phyloP scores from a whole-genome alignment of 2,888 invertebrate species.

The Hecatera dysodea region DNA sequence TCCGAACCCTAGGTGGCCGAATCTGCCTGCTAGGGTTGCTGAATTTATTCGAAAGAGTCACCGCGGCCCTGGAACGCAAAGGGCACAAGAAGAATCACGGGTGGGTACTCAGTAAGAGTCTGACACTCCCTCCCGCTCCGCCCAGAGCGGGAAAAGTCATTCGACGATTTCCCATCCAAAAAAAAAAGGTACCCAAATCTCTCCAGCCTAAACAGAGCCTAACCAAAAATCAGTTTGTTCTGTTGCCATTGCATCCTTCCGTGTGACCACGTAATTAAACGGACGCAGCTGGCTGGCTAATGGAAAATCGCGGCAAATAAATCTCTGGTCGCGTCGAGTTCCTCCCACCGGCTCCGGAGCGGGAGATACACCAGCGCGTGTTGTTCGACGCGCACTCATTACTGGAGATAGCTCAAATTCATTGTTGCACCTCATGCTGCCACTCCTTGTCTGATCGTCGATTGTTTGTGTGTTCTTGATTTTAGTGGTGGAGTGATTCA shows the following conservation, averaged over 20 bases:
- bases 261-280: constrained; percentile 89
- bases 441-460: constrained; percentile 60
- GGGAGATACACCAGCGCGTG: constrained; percentile 58
- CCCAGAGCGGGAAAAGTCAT: no score
- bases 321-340: constrained; percentile 77
- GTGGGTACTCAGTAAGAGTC: no score
- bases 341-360: constrained; percentile 64
- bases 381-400: constrained; percentile 53
- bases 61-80: no score
- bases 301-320: constrained; percentile 84
- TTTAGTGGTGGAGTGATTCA: constrained; percentile 24
- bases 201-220: constrained; percentile 47
- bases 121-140: no score
- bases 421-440: constrained; percentile 60
- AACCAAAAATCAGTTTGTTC: constrained; percentile 70
- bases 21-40: no score
- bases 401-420: constrained; percentile 58
- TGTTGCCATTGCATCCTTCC: constrained; percentile 79
- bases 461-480: constrained; percentile 48
- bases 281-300: constrained; percentile 77
- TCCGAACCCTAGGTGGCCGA: no score
- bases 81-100: no score
- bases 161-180: no score
- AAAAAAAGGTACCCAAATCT: no score
- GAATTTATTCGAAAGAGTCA: no score